These are phyloP conservation scores for Lasioglossum vierecki DNA, from an alignment of 2,888 invertebrate genomes.

Conservation along the genomic window DNA sequence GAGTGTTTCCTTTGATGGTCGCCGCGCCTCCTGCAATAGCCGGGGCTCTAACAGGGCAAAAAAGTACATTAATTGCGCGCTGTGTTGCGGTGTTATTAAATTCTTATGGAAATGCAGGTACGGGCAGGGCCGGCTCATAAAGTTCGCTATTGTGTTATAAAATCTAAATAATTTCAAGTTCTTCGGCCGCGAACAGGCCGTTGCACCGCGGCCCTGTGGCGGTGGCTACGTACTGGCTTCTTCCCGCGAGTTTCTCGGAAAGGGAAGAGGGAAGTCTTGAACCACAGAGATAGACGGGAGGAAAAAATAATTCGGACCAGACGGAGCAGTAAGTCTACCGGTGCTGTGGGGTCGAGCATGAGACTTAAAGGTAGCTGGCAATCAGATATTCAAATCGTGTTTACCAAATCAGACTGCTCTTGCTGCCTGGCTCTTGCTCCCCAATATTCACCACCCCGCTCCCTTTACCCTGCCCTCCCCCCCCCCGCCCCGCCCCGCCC, in stretches of 20 bases:
- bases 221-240: constrained; percentile 2
- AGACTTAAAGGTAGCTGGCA: constrained; percentile 67
- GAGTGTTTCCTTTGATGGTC: constrained; percentile 69
- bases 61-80: constrained; percentile 83
- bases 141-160: constrained; percentile 83
- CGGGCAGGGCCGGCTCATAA: constrained; percentile 76
- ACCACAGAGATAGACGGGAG: not conserved
- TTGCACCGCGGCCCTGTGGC: not conserved
- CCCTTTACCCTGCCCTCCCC: not conserved
- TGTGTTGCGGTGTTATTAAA: constrained; percentile 83
- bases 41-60: constrained; percentile 78
- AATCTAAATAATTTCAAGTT: constrained; percentile 83
- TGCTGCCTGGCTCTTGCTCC: constrained; percentile 14
- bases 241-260: not conserved
- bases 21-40: constrained; percentile 58
- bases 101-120: constrained; percentile 82
- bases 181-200: constrained; percentile 47
- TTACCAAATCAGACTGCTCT: constrained; percentile 74
- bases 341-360: constrained; percentile 38
- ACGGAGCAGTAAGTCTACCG: constrained; percentile 29
- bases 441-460: constrained; percentile 24
- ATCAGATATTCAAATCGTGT: constrained; percentile 81
- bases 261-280: not conserved
- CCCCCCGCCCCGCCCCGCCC: too few species aligned
- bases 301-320: not conserved